A percentile compares a stretch with the other conserved stretches of the same genome.
Evolutionary conservation across 2,797 vertebrate species (phyloP).

Genomic region (Pseudochirops corinnae): DNA sequence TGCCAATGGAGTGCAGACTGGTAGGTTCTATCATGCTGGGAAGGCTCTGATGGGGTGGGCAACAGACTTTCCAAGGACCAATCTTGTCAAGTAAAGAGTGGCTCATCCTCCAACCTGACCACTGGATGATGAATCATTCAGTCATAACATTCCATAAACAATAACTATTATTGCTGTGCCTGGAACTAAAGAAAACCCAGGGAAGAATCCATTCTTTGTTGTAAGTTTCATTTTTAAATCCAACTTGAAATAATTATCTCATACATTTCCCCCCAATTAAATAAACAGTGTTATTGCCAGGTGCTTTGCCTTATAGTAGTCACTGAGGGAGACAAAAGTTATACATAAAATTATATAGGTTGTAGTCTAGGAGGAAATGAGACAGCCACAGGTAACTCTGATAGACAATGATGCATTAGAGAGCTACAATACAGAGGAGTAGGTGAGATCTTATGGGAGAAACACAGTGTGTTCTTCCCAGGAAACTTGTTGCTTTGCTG

Average conservation of each 20-base stretch:
- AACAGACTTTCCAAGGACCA: background rate
- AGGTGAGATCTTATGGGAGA: background rate
- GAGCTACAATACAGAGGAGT: background rate
- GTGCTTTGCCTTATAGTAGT: background rate
- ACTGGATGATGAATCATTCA: background rate
- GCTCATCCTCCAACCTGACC: background rate
- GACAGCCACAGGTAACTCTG: background rate
- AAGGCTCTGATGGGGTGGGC: background rate
- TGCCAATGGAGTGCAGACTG: background rate
- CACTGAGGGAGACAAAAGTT: background rate
- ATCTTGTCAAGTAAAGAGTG: background rate
- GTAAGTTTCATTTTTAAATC: slow-evolving; percentile 18
- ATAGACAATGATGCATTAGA: background rate
- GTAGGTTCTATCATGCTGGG: background rate
- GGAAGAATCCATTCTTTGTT: background rate
- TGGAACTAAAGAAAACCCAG: background rate
- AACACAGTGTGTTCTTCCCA: slow-evolving; percentile 19
- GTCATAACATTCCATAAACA: background rate
- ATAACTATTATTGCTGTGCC: background rate
- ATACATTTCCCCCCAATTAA: background rate
- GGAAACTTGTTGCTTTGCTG: slow-evolving; percentile 42
- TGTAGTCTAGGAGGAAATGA: background rate
- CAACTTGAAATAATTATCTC: background rate
- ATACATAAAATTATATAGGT: background rate
- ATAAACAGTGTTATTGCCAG: background rate